Evolutionary conservation across 1,140 invertebrate species (phyloP).

Genomic region (Lepidurus apus): DNA sequence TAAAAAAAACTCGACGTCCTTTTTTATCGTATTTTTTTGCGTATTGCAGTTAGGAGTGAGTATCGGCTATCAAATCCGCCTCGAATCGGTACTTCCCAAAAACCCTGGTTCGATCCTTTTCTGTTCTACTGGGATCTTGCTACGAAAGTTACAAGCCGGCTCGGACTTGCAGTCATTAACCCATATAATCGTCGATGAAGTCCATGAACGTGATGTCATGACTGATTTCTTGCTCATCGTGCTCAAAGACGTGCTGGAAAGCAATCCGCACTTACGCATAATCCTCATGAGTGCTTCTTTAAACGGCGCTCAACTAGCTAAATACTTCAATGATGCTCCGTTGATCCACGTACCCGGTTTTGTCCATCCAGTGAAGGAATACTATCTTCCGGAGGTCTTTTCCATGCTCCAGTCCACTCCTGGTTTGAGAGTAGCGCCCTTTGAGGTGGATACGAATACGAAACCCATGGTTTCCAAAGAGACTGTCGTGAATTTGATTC

Average conservation of each 20-base stretch:
- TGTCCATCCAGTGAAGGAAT: slow-evolving; percentile 53
- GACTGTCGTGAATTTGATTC: slow-evolving; percentile 35
- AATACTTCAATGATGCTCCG: slow-evolving; percentile 60
- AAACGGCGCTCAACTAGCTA: slow-evolving; percentile 61
- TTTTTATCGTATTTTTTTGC: background rate
- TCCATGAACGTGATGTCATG: slow-evolving; percentile 63
- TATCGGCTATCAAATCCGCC: slow-evolving; percentile 39
- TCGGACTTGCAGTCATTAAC: slow-evolving; percentile 50
- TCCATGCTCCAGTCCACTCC: background rate
- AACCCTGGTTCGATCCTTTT: slow-evolving; percentile 54
- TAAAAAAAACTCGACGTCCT: too few species aligned
- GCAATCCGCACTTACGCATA: slow-evolving; percentile 54
- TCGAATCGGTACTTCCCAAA: slow-evolving; percentile 44
- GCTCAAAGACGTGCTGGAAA: slow-evolving; percentile 48
- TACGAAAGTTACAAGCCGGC: slow-evolving; percentile 55
- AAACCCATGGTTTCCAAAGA: slow-evolving; percentile 33
- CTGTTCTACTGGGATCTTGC: slow-evolving; percentile 59
- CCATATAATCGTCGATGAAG: slow-evolving; percentile 71
- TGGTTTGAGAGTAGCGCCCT: slow-evolving; percentile 23
- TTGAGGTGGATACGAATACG: background rate
- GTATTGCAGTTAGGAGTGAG: slow-evolving; percentile 36
- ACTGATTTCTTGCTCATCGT: slow-evolving; percentile 57
- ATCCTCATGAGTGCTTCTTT: slow-evolving; percentile 86
- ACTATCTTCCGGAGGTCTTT: slow-evolving; percentile 51
- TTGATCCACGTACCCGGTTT: slow-evolving; percentile 50